Conservation (phyloP, 2,888 invertebrate species). For the Elaeidobius kamerunicus region DNA sequence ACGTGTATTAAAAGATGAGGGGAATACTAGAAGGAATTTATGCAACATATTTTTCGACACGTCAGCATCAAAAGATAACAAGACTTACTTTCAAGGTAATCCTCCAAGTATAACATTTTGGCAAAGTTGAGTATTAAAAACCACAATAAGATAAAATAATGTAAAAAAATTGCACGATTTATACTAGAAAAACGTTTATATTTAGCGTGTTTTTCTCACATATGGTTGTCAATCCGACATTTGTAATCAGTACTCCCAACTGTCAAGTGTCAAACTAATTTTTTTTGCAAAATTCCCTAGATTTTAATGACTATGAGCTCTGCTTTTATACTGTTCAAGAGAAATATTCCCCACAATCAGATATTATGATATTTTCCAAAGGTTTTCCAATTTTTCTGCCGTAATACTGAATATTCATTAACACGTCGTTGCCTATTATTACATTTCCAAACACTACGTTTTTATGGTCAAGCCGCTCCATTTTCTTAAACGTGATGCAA, state of each 20-base stretch:
- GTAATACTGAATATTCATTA: constrained; percentile 46
- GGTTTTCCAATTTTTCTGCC: constrained; percentile 47
- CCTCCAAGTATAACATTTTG: constrained; percentile 94
- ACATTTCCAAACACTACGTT: constrained; percentile 55
- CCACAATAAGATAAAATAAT: constrained; percentile 23
- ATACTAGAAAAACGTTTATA: constrained; percentile 8
- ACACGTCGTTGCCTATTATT: constrained; percentile 43
- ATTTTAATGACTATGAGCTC: constrained; percentile 11
- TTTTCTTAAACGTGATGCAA: constrained; percentile 50
- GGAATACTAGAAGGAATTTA: neutral
- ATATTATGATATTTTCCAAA: constrained; percentile 42
- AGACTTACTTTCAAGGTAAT: constrained; percentile 95
- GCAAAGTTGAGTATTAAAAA: constrained; percentile 10
- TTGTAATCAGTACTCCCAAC: constrained; percentile 13
- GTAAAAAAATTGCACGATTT: constrained; percentile 15
- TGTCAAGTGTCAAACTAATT: too few relatives aligned
- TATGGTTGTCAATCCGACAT: constrained; percentile 29
- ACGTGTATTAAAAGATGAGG: neutral
- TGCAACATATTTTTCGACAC: constrained; percentile 6
- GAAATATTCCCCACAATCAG: constrained; percentile 41
- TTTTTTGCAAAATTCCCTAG: too few relatives aligned
- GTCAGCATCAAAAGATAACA: constrained; percentile 2
- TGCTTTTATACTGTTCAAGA: neutral
- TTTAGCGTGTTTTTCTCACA: constrained; percentile 20
- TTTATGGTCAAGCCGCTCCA: constrained; percentile 49